These are phyloP conservation scores for Varroa destructor DNA, from an alignment of 1,140 invertebrate genomes.

Conservation along the genomic window DNA sequence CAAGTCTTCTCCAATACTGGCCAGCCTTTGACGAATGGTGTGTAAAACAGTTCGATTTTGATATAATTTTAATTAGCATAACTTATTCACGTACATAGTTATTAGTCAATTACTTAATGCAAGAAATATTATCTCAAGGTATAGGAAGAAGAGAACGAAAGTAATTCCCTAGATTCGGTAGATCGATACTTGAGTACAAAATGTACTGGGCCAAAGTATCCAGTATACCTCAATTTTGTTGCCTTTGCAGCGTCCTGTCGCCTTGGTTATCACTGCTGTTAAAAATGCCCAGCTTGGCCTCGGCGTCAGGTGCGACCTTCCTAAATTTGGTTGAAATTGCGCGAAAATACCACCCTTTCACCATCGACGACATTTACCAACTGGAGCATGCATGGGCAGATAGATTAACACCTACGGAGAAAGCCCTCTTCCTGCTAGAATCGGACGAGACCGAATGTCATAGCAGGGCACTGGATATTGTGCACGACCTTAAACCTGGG, in stretches of 20 bases:
- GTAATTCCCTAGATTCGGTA: no score
- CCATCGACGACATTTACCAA: background rate
- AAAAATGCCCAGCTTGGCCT: background rate
- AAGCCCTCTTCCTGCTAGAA: conserved; percentile 9
- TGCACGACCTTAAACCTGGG: background rate
- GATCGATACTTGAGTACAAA: no score
- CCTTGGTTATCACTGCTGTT: background rate
- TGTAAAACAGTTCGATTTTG: background rate
- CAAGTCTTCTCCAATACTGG: background rate
- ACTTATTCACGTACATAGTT: no score
- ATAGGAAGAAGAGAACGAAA: no score
- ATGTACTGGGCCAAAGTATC: no score
- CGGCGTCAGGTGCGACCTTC: background rate
- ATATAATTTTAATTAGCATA: background rate
- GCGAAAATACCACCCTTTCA: background rate
- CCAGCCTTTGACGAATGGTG: conserved; percentile 2
- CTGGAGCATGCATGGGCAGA: background rate
- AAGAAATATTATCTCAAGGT: no score
- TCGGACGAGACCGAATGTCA: background rate
- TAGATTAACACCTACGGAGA: background rate
- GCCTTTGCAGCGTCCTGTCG: background rate
- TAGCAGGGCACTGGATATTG: background rate
- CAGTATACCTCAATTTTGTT: no score
- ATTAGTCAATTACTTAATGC: no score
- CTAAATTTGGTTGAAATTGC: background rate